These are phyloP conservation scores for Lycophotia porphyrea DNA, from an alignment of 2,888 invertebrate species.

Conservation along the genomic window DNA sequence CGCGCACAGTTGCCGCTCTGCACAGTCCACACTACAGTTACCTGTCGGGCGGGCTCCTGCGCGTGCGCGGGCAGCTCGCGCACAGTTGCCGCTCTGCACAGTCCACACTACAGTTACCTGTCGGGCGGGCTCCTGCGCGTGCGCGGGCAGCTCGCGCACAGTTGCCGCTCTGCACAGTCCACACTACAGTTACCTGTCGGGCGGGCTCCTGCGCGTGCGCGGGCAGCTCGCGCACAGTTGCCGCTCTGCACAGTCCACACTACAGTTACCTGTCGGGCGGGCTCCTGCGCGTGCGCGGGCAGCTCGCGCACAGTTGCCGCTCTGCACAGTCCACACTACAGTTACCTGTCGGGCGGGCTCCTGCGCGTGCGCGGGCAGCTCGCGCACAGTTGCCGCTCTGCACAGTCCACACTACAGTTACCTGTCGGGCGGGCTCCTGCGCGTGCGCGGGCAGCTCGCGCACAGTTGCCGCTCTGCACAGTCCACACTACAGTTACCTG, in stretches of 20 bases:
- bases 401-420: too few relatives aligned
- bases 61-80: slow-evolving; percentile 58
- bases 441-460: slow-evolving; percentile 58
- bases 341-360: slow-evolving; percentile 71
- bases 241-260: slow-evolving; percentile 40
- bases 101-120: too few relatives aligned
- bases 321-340: too few relatives aligned
- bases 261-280: slow-evolving; percentile 70
- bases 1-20: slow-evolving; percentile 35
- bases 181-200: slow-evolving; percentile 72
- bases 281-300: slow-evolving; percentile 69
- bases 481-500: too few relatives aligned
- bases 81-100: slow-evolving; percentile 34
- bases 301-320: slow-evolving; percentile 37
- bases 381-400: slow-evolving; percentile 35
- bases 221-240: slow-evolving; percentile 51
- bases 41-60: slow-evolving; percentile 73
- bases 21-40: too few relatives aligned
- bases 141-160: slow-evolving; percentile 56
- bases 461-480: slow-evolving; percentile 34
- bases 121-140: slow-evolving; percentile 68
- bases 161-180: slow-evolving; percentile 34
- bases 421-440: slow-evolving; percentile 73
- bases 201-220: slow-evolving; percentile 68
- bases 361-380: slow-evolving; percentile 65